Percentiles rank a stretch among this genome's conserved stretches.
phyloP scores from a whole-genome alignment of 2,888 invertebrate species.

The Drosophila koepferae region DNA sequence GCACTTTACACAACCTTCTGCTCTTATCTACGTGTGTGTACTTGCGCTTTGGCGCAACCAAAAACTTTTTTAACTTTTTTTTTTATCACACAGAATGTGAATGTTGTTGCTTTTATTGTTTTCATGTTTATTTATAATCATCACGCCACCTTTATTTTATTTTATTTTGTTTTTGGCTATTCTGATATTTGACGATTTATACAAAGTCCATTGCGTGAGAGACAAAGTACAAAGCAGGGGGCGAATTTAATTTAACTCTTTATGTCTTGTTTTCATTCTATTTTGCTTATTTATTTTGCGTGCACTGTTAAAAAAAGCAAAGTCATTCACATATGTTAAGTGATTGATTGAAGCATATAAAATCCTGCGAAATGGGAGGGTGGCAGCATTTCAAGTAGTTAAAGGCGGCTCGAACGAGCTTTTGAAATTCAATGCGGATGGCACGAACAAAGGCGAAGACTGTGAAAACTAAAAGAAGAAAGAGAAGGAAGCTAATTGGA shows the following conservation, averaged over 20 bases:
- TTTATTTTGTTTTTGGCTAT: conserved; percentile 27
- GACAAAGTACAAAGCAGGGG: not conserved
- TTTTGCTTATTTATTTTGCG: conserved; percentile 17
- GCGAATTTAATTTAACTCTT: conserved; percentile 58
- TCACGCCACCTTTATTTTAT: conserved; percentile 63
- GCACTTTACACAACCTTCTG: not conserved
- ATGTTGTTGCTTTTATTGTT: conserved; percentile 53
- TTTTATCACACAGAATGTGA: conserved; percentile 55
- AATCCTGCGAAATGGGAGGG: conserved; percentile 1
- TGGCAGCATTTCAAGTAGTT: conserved; percentile 13
- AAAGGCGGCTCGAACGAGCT: conserved; percentile 6
- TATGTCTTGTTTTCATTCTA: conserved; percentile 28
- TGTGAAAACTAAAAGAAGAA: conserved; percentile 11
- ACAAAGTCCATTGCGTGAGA: conserved; percentile 18
- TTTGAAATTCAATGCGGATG: conserved; percentile 1
- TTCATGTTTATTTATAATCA: conserved; percentile 68
- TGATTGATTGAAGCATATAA: conserved; percentile 37
- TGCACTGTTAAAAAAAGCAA: conserved; percentile 4
- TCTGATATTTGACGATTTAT: conserved; percentile 34
- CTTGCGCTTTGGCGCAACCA: not conserved
- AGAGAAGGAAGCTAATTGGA: not conserved
- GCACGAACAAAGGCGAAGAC: conserved; percentile 18
- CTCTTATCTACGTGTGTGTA: conserved; percentile 14
- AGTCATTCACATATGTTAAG: conserved; percentile 28
- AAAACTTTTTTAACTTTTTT: conserved; percentile 18